Evolutionary conservation across 2,797 vertebrate species (phyloP).

Genomic region (Paratrypauchen microcephalus): DNA sequence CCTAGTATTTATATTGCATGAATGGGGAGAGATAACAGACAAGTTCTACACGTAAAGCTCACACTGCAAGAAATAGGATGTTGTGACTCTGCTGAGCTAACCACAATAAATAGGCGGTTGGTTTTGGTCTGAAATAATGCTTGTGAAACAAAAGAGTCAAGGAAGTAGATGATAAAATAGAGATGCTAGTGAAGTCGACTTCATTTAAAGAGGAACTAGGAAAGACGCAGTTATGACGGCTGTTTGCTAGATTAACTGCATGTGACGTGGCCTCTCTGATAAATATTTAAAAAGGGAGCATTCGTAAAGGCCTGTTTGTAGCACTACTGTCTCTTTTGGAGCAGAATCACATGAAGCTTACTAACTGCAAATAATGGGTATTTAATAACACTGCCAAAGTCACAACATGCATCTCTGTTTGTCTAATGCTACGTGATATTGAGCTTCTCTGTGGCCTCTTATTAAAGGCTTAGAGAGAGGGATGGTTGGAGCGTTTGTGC

Average conservation of each 20-base stretch:
- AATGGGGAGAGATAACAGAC: constrained; percentile 6
- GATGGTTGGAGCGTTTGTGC: constrained; percentile 1
- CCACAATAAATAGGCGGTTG: constrained; percentile 31
- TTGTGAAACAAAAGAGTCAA: constrained; percentile 9
- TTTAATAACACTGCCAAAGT: constrained; percentile 5
- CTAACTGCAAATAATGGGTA: background rate
- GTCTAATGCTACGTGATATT: constrained; percentile 9
- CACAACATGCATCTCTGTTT: constrained; percentile 3
- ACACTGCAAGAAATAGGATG: constrained; percentile 24
- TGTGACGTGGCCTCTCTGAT: constrained; percentile 39
- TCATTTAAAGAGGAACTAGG: constrained; percentile 6
- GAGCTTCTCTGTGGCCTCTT: background rate
- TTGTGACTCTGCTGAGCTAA: constrained; percentile 23
- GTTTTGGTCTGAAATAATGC: constrained; percentile 23
- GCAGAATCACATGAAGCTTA: constrained; percentile 18
- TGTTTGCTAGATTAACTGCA: constrained; percentile 27
- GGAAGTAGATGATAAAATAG: background rate
- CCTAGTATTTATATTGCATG: constrained; percentile 17
- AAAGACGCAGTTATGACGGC: background rate
- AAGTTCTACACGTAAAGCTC: background rate
- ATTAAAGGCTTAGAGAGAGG: constrained; percentile 9
- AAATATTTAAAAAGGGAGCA: constrained; percentile 54
- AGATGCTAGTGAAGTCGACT: background rate
- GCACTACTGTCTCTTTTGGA: constrained; percentile 31
- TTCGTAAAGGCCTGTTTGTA: constrained; percentile 23